Evolutionary conservation across 2,888 invertebrate genomes (phyloP).

Genomic region (Orgyia antiqua): DNA sequence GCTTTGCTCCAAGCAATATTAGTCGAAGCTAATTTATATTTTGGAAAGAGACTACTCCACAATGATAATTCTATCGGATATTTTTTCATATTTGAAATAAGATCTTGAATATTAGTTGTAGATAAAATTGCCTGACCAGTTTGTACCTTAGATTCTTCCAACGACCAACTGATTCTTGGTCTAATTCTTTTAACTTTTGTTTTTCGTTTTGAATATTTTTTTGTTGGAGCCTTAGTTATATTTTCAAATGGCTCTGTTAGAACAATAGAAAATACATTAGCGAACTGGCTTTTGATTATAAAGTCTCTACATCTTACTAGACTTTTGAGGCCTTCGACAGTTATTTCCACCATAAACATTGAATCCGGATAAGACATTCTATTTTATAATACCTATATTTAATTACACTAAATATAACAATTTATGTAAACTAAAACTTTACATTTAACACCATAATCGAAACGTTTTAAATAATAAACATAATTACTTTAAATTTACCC

Average conservation of each 20-base stretch:
- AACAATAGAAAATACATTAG: conserved; percentile 47
- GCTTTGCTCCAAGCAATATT: conserved; percentile 45
- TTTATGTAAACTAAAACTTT: background rate
- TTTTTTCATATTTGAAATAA: conserved; percentile 44
- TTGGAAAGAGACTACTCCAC: conserved; percentile 32
- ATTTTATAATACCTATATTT: conserved; percentile 15
- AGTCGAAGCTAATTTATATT: conserved; percentile 39
- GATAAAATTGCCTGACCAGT: conserved; percentile 38
- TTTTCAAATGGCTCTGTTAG: conserved; percentile 35
- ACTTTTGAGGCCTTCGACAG: conserved; percentile 45
- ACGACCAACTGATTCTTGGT: background rate
- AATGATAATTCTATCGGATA: conserved; percentile 50
- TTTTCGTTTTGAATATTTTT: conserved; percentile 10
- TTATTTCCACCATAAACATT: conserved; percentile 59
- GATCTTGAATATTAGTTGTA: conserved; percentile 26
- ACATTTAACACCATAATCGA: too few species aligned
- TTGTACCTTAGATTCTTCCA: conserved; percentile 23
- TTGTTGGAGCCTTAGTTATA: background rate
- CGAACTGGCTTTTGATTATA: conserved; percentile 43
- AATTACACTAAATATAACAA: conserved; percentile 2
- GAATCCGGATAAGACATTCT: conserved; percentile 59
- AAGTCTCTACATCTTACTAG: conserved; percentile 39
- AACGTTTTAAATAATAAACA: too few species aligned
- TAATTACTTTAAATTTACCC: conserved; percentile 17
- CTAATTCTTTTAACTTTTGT: background rate